Percentiles rank a stretch among this genome's conserved stretches.
phyloP scores from a whole-genome alignment of 2,888 invertebrate genomes.

The Ectemnius lituratus region DNA sequence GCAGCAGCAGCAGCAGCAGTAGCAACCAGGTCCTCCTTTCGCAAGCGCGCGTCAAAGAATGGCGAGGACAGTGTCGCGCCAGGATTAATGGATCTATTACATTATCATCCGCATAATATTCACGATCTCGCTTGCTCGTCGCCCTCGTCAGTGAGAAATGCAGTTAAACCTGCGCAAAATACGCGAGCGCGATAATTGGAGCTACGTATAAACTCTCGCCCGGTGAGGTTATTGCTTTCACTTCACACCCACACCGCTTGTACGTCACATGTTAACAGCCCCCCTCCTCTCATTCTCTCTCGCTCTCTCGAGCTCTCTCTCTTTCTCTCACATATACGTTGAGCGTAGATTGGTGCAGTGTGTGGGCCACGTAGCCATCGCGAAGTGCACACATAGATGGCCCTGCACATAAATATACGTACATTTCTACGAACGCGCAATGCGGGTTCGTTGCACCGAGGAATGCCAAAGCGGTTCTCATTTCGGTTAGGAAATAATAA shows the following conservation, averaged over 20 bases:
- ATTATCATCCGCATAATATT: slow-evolving; percentile 6
- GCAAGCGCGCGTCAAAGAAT: neutral
- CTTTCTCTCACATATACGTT: too few species aligned
- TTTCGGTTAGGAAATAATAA: slow-evolving; percentile 18
- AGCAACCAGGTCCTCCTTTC: neutral
- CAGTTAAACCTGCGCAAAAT: slow-evolving; percentile 17
- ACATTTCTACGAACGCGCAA: neutral
- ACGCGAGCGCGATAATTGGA: slow-evolving; percentile 13
- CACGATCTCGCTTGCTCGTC: slow-evolving; percentile 5
- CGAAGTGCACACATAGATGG: too few species aligned
- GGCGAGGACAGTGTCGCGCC: slow-evolving; percentile 7
- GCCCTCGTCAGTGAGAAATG: slow-evolving; percentile 15
- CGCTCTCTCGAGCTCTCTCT: neutral
- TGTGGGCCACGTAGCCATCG: too few species aligned
- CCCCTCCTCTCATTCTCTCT: neutral
- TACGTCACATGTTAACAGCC: slow-evolving; percentile 12
- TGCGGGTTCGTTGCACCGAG: slow-evolving; percentile 23
- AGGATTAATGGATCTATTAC: slow-evolving; percentile 15
- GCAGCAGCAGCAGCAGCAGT: neutral
- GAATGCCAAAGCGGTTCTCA: slow-evolving; percentile 23
- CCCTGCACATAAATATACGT: too few species aligned
- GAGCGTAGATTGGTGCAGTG: too few species aligned
- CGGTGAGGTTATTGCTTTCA: slow-evolving; percentile 14
- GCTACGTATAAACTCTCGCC: slow-evolving; percentile 7
- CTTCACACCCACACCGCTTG: neutral